Conservation (phyloP, 2,888 invertebrate genomes). For the Drosophila buzzatii region DNA sequence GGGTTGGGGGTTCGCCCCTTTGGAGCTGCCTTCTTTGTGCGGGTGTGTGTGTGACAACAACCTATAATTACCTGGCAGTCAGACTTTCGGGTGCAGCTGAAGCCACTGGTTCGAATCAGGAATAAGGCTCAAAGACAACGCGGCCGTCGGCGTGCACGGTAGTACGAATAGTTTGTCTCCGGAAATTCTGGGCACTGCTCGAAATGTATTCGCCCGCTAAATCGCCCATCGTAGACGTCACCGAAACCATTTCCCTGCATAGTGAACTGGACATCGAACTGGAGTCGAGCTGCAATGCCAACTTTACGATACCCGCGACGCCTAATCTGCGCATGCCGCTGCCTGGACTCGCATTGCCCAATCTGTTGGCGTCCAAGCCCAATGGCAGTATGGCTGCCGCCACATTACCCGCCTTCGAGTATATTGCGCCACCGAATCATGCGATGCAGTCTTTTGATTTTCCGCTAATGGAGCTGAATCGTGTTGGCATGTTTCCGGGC, state of each 20-base stretch:
- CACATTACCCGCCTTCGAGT: constrained; percentile 80
- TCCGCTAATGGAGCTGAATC: constrained; percentile 82
- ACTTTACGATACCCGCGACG: constrained; percentile 27
- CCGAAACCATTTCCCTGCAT: constrained; percentile 68
- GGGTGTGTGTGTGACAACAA: constrained; percentile 51
- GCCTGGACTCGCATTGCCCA: constrained; percentile 55
- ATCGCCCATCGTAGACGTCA: constrained; percentile 81
- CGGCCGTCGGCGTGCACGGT: constrained; percentile 65
- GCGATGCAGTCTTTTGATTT: constrained; percentile 67
- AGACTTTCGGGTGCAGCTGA: constrained; percentile 12
- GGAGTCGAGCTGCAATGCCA: constrained; percentile 34
- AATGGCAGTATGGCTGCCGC: constrained; percentile 29
- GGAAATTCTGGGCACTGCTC: neutral
- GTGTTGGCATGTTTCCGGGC: constrained; percentile 78
- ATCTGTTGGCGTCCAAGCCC: constrained; percentile 52
- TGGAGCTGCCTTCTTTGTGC: constrained; percentile 9
- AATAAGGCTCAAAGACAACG: constrained; percentile 46
- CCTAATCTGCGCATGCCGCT: constrained; percentile 58
- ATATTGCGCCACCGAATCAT: constrained; percentile 75
- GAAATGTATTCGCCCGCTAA: constrained; percentile 67
- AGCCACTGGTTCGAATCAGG: constrained; percentile 8
- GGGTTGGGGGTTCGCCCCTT: neutral
- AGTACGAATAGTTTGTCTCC: constrained; percentile 16
- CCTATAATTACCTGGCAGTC: constrained; percentile 62
- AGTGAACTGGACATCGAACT: constrained; percentile 58